Conservation (phyloP, 2,797 vertebrate species). For the Labeo calbasu region DNA sequence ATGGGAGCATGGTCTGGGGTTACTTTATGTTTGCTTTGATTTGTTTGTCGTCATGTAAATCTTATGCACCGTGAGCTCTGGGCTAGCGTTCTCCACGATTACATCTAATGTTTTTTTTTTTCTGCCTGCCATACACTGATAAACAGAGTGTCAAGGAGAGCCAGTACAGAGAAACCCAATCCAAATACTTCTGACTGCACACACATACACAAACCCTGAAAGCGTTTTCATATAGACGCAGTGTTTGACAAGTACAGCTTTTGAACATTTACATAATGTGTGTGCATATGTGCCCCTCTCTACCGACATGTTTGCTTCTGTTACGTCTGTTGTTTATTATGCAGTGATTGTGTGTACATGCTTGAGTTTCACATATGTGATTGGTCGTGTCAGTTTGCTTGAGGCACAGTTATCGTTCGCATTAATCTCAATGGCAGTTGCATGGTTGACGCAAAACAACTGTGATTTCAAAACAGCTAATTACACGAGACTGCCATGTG, state of each 20-base stretch:
- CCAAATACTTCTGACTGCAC: constrained; percentile 46
- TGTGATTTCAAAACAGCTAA: neutral
- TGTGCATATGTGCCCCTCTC: neutral
- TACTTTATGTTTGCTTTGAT: constrained; percentile 52
- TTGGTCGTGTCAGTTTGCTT: constrained; percentile 26
- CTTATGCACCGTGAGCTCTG: constrained; percentile 11
- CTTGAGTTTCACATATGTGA: neutral
- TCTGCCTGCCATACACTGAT: constrained; percentile 53
- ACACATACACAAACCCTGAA: constrained; percentile 28
- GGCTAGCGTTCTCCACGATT: constrained; percentile 31
- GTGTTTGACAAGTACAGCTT: constrained; percentile 37
- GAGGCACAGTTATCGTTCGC: neutral
- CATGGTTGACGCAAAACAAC: neutral
- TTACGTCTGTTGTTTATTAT: constrained; percentile 35
- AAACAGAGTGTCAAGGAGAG: constrained; percentile 59
- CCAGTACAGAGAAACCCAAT: constrained; percentile 55
- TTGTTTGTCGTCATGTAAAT: constrained; percentile 49
- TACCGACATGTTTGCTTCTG: constrained; percentile 29
- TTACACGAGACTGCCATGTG: neutral
- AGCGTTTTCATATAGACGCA: constrained; percentile 2
- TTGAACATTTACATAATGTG: constrained; percentile 39
- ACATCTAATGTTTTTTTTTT: constrained; percentile 47
- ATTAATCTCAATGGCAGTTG: neutral
- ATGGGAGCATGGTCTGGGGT: constrained; percentile 1
- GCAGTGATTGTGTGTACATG: constrained; percentile 16